Evolutionary conservation across 2,113 vertebrate genomes (phyloP), one percentile per base, ranked within the genome.

Genomic region (Actinemys pallida): DNA sequence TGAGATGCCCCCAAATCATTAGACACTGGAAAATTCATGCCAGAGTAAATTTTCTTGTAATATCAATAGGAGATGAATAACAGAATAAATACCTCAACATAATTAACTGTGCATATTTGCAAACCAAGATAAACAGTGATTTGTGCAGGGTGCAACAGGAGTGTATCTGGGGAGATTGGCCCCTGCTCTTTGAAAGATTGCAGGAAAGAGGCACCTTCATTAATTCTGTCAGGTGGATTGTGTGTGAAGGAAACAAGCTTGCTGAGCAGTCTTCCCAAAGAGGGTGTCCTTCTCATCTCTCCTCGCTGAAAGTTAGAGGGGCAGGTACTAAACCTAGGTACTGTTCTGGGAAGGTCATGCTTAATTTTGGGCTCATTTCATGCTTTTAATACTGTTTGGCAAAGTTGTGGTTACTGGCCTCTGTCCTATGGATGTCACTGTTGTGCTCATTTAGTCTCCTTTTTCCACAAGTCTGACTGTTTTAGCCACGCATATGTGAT

Each of bases 341-440:
- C 25, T 27, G 27, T 59, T 59, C 24, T 27, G 27, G 57, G 57
- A 59, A 59, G 57, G 24, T 25, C 27, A 59, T 59, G 25, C 57
- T 25, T 59, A 29, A 9, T 59, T 59, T 24, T 29, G 57, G 27
- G 57, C 57, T 31, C 50, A 10, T 82, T 92, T 72, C 9, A 3
- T 62, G 90, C 84, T 52, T 52, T 75, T 49, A 7, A 2, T 42
- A 42, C 1, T 62, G 0, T 62, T 81, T 29, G 91, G 54, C 54
- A 76, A 79, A 83, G 56, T 52, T 50, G 29, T 94, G 35, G 69
- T 94, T 57, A 49, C 76, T 80, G 31, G 31, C 90, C 56, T 90
- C 57, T 94, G 84, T 47, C 96, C 97, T 94, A 80, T 91, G 95
- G 97, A 87, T 89, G 96, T 97, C 95, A 82, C 96, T 97, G 95